Evolutionary conservation across 2,888 invertebrate species (phyloP).

Genomic region (Coecobrya sp.): DNA sequence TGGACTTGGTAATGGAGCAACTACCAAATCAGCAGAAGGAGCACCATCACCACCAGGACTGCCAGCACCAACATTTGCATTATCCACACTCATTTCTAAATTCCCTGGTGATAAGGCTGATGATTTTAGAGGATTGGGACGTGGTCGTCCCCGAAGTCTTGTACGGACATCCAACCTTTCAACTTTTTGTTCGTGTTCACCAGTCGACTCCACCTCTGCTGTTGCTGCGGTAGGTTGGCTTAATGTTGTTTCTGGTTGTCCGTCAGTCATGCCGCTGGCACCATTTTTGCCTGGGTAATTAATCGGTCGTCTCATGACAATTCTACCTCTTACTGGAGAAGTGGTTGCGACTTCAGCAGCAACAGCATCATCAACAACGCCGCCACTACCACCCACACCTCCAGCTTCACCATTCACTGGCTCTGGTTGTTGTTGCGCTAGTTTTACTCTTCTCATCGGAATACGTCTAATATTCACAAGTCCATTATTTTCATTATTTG

Average conservation of each 20-base stretch:
- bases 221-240: not conserved
- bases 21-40: not conserved
- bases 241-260: not conserved
- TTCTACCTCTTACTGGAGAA: conserved; percentile 3
- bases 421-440: not conserved
- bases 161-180: conserved; percentile 61
- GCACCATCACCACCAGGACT: not conserved
- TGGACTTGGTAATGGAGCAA: not conserved
- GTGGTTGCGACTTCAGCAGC: not conserved
- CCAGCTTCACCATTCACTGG: not conserved
- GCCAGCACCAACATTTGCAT: not conserved
- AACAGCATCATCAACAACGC: not conserved
- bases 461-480: conserved; percentile 59
- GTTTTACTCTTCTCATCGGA: conserved; percentile 57
- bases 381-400: not conserved
- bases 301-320: conserved; percentile 54
- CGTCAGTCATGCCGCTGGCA: not conserved
- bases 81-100: not conserved
- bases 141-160: conserved; percentile 35
- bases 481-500: not conserved
- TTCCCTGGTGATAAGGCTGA: not conserved
- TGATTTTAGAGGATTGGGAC: conserved; percentile 41
- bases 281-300: conserved; percentile 17
- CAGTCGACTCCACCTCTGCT: not conserved
- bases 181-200: not conserved